These are phyloP conservation scores for Cryptoprocta ferox DNA, from an alignment of 2,797 vertebrate species.

Conservation along the genomic window DNA sequence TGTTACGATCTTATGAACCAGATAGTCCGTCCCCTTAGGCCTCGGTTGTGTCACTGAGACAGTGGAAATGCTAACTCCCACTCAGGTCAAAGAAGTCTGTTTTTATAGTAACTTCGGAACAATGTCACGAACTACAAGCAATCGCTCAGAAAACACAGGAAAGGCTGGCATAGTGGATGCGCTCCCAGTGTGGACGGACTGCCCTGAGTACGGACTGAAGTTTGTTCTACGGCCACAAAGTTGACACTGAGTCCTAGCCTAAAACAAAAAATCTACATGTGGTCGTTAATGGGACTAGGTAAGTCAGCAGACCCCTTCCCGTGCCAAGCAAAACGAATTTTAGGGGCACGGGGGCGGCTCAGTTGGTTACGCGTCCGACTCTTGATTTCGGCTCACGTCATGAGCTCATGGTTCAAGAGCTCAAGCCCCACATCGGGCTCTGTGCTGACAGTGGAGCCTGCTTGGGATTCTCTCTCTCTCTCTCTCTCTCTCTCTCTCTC, in stretches of 20 bases:
- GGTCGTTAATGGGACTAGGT: background rate
- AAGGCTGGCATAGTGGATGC: background rate
- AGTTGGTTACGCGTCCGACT: too few species aligned
- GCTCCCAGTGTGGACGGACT: background rate
- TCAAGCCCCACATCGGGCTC: too few species aligned
- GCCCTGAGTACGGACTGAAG: background rate
- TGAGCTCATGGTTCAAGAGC: too few species aligned
- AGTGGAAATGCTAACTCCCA: background rate
- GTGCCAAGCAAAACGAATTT: background rate
- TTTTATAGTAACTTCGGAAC: background rate
- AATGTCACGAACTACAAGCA: background rate
- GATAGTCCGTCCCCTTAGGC: background rate
- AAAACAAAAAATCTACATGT: background rate
- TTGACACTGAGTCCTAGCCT: background rate
- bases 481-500: too few species aligned
- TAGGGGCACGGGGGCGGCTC: too few species aligned
- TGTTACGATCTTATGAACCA: background rate
- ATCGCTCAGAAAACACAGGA: background rate
- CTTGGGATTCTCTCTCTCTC: too few species aligned
- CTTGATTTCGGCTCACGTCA: too few species aligned
- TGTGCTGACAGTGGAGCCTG: too few species aligned
- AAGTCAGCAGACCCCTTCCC: background rate
- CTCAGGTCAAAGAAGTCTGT: background rate
- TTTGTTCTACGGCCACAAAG: background rate
- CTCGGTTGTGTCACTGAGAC: conserved; percentile 19